Base-by-base conservation (phyloP, 2,113 vertebrate species). In the Gambusia holbrooki region DNA sequence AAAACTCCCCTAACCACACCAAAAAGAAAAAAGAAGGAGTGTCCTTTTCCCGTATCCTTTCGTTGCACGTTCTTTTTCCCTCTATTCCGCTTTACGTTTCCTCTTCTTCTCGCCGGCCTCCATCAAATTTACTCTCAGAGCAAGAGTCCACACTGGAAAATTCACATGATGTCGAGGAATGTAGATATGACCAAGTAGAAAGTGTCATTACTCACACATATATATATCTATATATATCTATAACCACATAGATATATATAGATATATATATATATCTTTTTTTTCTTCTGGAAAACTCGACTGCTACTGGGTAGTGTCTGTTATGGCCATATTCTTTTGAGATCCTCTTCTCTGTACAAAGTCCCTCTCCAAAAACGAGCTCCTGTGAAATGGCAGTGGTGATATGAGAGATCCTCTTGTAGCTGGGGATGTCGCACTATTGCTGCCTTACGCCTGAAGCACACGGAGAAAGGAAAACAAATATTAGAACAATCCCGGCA, bases 381-480 rank as follows among this genome's bases (percentile, higher is more conserved):
- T 95, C 93, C 84, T 86, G 93, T 93, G 79, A 93, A 95, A 96
- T 96, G 96, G 96, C 96, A 97, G 96, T 97, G 95, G 94, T 96
- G 95, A 96, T 93, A 88, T 92, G 95, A 95, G 94, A 95, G 90
- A 93, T 96, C 94, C 93, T 95, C 92, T 87, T 94, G 91, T 90
- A 88, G 89, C 85, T 90, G 88, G 89, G 92, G 92, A 90, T 77
- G 90, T 91, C 77, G 92, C 48, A 76, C 90, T 77, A 88, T 89
- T 84, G 90, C 81, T 73, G 90, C 45, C 84, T 95, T 96, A 97
- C 93, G 95, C 96, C 97, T 98, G 94, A 22, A 92, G 84, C 37
- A 84, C 25, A 81, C 10, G 51, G 30, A 74, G 74, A 33, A 81
- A 63, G 80, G 35, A 72, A 66, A 77, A 22, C 27, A 74, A 25